Percentiles rank a stretch among this genome's conserved stretches.
phyloP scores from a whole-genome alignment of 1,140 invertebrate genomes.

The Diuraphis noxia region DNA sequence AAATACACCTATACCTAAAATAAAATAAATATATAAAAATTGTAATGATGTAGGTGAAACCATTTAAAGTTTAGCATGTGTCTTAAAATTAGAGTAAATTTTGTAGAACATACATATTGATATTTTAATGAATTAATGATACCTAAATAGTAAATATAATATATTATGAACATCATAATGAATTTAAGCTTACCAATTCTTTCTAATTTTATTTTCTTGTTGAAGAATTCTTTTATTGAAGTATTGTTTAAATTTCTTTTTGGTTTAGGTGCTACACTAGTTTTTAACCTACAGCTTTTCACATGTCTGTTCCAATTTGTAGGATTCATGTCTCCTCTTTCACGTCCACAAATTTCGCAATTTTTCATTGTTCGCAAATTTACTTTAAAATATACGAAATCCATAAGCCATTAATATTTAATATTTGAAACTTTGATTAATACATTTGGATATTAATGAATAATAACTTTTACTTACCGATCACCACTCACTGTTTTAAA shows the following conservation, averaged over 20 bases:
- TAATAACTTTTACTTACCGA: neutral
- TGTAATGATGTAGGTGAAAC: no score
- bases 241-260: neutral
- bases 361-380: neutral
- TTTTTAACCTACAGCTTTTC: neutral
- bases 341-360: neutral
- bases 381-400: neutral
- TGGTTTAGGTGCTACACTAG: neutral
- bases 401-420: neutral
- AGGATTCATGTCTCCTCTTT: neutral
- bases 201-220: neutral
- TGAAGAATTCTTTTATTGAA: neutral
- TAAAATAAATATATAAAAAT: no score
- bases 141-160: no score
- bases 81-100: no score
- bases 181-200: neutral
- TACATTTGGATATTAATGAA: neutral
- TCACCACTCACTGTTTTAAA: neutral
- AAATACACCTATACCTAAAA: no score
- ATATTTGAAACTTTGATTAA: neutral
- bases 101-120: no score
- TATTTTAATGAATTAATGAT: no score
- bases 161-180: no score
- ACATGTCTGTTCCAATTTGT: neutral
- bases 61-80: no score